These are phyloP conservation scores for Nephrotoma flavescens DNA, from an alignment of 2,888 invertebrate genomes.

Conservation along the genomic window DNA sequence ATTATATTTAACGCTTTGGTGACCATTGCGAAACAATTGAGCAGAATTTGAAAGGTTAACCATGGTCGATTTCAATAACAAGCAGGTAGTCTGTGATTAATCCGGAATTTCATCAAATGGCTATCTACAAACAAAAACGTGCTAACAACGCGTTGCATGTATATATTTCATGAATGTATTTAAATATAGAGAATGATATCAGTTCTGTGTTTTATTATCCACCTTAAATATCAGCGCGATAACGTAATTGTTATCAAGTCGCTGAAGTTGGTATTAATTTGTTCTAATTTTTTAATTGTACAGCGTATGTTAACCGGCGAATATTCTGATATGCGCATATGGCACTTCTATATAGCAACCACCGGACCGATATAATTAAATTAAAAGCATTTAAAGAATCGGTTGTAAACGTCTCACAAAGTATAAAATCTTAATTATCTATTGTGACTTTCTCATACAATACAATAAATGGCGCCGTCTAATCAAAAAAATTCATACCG, in stretches of 20 bases:
- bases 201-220: neutral
- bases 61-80: neutral
- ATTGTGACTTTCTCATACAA: neutral
- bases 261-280: neutral
- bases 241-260: neutral
- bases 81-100: neutral
- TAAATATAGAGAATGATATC: neutral
- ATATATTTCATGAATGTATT: neutral
- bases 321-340: no score
- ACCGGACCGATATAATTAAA: neutral
- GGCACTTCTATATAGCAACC: no score
- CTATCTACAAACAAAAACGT: neutral
- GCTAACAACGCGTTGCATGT: neutral
- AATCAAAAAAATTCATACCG: neutral
- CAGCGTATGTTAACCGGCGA: no score
- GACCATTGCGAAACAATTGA: neutral
- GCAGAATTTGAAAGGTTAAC: neutral
- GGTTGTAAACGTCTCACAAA: neutral
- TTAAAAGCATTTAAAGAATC: neutral
- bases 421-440: neutral
- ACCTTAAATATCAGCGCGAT: neutral
- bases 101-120: neutral
- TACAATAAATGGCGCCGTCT: neutral
- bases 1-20: neutral
- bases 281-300: neutral